A percentile compares a stretch with the other conserved stretches of the same genome.
phyloP scores from a whole-genome alignment of 2,113 vertebrate species.

The Rhabdomys dilectus region DNA sequence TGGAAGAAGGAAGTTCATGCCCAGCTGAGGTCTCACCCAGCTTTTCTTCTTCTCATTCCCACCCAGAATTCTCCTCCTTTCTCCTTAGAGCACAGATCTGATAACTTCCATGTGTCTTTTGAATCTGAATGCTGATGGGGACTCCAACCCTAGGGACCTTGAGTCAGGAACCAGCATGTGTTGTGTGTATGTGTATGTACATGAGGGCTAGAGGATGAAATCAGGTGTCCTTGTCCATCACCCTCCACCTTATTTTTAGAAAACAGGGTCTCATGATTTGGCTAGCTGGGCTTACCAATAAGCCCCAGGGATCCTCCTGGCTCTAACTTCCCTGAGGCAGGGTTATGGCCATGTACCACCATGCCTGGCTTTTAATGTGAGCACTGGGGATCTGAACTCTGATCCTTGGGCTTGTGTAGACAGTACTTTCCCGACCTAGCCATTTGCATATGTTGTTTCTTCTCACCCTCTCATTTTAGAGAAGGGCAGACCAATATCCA shows the following conservation, averaged over 20 bases:
- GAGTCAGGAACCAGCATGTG: background rate
- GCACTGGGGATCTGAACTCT: background rate
- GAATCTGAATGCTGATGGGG: background rate
- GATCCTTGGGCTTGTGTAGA: background rate
- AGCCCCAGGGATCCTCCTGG: background rate
- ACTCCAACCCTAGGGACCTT: background rate
- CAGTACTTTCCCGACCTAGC: background rate
- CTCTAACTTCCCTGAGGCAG: background rate
- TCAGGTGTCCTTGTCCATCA: background rate
- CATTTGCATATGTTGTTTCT: conserved; percentile 1
- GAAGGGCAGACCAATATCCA: background rate
- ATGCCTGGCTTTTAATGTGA: background rate
- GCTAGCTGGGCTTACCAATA: background rate
- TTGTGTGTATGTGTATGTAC: no score
- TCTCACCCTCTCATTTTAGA: conserved; percentile 7
- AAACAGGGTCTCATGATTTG: background rate
- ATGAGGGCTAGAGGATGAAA: background rate
- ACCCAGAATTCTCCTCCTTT: background rate
- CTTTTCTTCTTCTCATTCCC: no score
- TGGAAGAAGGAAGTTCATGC: background rate
- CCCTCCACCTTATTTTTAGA: background rate
- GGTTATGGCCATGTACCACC: background rate
- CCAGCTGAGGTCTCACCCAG: background rate
- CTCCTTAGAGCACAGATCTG: background rate
- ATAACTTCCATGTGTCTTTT: background rate